Evolutionary conservation across 1,140 invertebrate species (phyloP), one percentile per base, ranked within the genome.

Genomic region (Scylla paramamosain): DNA sequence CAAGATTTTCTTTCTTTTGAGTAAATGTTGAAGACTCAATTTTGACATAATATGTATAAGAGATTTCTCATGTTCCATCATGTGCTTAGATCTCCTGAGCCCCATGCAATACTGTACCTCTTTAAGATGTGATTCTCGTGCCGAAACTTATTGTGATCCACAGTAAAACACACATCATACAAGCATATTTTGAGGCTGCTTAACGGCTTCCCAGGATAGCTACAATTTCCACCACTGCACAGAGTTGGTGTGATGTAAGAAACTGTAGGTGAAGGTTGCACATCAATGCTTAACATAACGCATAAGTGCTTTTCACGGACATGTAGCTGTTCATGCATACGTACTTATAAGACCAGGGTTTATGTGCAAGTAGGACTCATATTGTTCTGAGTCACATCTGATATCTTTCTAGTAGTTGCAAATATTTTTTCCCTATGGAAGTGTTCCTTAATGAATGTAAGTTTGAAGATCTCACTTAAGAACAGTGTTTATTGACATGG

Each of bases 81-180:
- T 77, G 67, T 77, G n/a, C 20, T 77, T n/a, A 77, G 67, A 25
- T 77, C 20, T 77, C 67, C n/a, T 25, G n/a, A n/a, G 20, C 67
- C 6, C 67, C 20, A 77, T 77, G 67, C 67, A 77, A 77, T 77
- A 77, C 67, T 77, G 67, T 77, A 77, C 67, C 67, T 77, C 67
- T 77, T 77, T n/a, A 77, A 77, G 20, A 77, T 77, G 67, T 77
- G 67, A 77, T 77, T 77, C 67, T 77, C n/a, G 67, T 77, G 67
- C 67, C n/a, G 20, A 25, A 77, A 77, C 25, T 59, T 59, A 77
- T 7, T 77, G 67, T n/a, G 67, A 77, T 77, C n/a, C n/a, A 77
- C 4, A 7, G n/a, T n/a, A 77, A 77, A 77, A 77, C 67, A 77
- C 25, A n/a, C 67, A 77, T 7, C 25, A 77, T 7, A n/a, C 67